Evolutionary conservation across 1,140 invertebrate species (phyloP).

Genomic region (Magallana angulata): DNA sequence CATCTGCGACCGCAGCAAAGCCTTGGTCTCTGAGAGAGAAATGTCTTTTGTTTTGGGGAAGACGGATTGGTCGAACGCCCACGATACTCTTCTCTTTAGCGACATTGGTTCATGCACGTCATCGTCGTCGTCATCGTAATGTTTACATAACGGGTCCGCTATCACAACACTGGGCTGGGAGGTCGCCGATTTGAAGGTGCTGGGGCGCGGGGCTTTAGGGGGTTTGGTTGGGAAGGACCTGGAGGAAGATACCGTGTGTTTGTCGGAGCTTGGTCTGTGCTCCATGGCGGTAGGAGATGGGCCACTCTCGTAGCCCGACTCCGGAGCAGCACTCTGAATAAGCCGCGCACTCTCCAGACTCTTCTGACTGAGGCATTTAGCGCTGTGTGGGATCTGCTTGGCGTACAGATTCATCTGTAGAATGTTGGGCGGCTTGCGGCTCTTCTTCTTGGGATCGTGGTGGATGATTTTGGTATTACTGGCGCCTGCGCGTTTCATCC

Average conservation of each 20-base stretch:
- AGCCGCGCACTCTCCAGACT: conserved; percentile 67
- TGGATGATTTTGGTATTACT: conserved; percentile 73
- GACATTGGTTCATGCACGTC: conserved; percentile 38
- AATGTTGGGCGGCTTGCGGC: conserved; percentile 7
- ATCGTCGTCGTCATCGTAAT: conserved; percentile 60
- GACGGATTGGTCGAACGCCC: conserved; percentile 78
- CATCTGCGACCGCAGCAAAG: conserved; percentile 77
- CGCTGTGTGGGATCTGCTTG: conserved; percentile 73
- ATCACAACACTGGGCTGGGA: conserved; percentile 65
- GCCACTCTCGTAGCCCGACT: conserved; percentile 56
- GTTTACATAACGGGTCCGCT: conserved; percentile 52
- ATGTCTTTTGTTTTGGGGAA: conserved; percentile 72
- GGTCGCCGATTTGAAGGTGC: conserved; percentile 63
- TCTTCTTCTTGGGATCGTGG: conserved; percentile 40
- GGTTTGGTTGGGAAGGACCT: conserved; percentile 47
- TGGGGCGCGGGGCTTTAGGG: conserved; percentile 62
- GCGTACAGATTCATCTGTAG: conserved; percentile 65
- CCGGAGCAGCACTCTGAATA: conserved; percentile 66
- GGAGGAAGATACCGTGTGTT: conserved; percentile 24
- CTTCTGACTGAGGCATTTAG: conserved; percentile 70
- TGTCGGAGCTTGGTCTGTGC: conserved; percentile 35
- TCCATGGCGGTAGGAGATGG: conserved; percentile 41
- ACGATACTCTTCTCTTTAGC: conserved; percentile 73
- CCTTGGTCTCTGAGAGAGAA: conserved; percentile 76
- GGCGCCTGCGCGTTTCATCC: conserved; percentile 75